Conservation (phyloP, 2,797 vertebrate species). For the Cossypha niveicapilla region DNA sequence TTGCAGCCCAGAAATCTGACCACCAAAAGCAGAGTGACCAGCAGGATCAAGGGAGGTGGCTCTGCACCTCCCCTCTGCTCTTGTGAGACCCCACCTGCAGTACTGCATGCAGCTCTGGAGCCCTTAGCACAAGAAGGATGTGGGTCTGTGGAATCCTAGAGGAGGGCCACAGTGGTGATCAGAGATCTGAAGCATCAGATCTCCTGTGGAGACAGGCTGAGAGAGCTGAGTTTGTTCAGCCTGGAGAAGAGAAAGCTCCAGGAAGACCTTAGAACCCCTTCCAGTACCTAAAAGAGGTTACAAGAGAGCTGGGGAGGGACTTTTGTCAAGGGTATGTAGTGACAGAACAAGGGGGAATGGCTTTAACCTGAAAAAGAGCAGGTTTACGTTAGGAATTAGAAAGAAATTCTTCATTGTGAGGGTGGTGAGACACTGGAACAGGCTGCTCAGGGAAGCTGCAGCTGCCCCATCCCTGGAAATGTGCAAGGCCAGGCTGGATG, state of each 20-base stretch:
- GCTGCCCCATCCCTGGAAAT: not conserved
- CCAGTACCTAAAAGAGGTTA: not conserved
- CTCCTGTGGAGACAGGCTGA: not conserved
- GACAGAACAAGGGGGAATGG: not conserved
- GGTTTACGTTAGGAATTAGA: not conserved
- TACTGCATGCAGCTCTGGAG: not conserved
- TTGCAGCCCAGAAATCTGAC: rapidly evolving
- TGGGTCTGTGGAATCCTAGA: not conserved
- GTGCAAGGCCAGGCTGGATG: not conserved
- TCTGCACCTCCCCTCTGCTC: not conserved
- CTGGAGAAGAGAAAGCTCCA: not conserved
- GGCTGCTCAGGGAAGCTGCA: not conserved
- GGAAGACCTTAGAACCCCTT: not conserved
- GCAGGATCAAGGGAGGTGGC: not conserved
- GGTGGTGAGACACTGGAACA: not conserved
- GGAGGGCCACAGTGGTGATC: no score
- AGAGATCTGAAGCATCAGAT: not conserved
- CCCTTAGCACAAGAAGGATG: not conserved
- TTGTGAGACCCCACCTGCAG: not conserved
- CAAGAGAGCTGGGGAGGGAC: not conserved
- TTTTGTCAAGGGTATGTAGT: not conserved
- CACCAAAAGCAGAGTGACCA: not conserved
- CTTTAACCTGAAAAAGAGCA: not conserved
- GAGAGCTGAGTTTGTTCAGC: not conserved
- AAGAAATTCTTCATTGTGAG: not conserved